phyloP scores from a whole-genome alignment of 2,888 invertebrate species.

The Falcaria lacertinaria region DNA sequence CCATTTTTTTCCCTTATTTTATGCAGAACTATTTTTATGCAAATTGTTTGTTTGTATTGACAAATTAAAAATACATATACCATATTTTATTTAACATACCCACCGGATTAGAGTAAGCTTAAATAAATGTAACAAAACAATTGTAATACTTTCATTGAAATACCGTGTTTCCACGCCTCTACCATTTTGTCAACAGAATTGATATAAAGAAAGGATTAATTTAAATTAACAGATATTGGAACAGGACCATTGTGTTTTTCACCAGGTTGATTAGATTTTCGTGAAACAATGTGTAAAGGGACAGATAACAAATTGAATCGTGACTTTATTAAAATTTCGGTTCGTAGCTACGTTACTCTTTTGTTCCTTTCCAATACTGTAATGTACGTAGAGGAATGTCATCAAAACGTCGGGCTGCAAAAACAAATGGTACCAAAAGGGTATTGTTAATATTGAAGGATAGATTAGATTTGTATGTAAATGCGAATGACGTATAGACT shows the following conservation, averaged over 20 bases:
- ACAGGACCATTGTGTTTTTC: constrained; percentile 61
- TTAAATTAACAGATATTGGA: constrained; percentile 71
- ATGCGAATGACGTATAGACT: neutral
- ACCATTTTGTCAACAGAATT: constrained; percentile 27
- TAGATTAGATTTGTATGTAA: neutral
- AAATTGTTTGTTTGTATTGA: no score
- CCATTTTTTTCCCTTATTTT: no score
- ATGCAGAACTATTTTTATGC: no score
- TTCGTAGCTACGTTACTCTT: constrained; percentile 36
- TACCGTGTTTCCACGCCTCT: neutral
- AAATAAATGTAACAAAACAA: neutral
- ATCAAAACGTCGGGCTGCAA: constrained; percentile 15
- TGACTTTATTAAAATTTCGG: constrained; percentile 54
- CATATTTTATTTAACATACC: neutral
- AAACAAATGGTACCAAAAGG: neutral
- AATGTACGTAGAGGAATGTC: constrained; percentile 17
- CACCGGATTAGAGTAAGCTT: neutral
- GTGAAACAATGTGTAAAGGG: constrained; percentile 65
- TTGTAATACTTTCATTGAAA: neutral
- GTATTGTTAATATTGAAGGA: neutral
- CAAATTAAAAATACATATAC: no score
- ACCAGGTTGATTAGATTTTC: constrained; percentile 63
- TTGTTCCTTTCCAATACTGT: constrained; percentile 23
- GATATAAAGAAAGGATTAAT: constrained; percentile 58
- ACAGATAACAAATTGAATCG: constrained; percentile 64